phyloP scores from a whole-genome alignment of 2,113 vertebrate species.

The Muntiacus reevesi region DNA sequence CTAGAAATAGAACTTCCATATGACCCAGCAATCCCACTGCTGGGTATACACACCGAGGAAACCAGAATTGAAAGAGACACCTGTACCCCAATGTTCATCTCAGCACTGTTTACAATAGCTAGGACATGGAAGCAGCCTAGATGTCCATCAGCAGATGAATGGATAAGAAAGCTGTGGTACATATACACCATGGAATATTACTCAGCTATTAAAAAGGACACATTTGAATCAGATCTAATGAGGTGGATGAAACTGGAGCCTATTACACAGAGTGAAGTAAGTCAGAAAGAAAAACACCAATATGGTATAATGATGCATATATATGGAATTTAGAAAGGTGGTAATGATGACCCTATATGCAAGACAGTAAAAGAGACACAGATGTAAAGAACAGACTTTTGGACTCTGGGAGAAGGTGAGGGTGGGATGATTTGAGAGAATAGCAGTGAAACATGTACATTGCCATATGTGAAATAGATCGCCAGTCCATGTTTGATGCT shows the following conservation, averaged over 20 bases:
- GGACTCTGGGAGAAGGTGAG: background rate
- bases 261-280: background rate
- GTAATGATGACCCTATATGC: background rate
- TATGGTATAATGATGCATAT: background rate
- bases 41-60: background rate
- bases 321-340: background rate
- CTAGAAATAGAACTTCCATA: background rate
- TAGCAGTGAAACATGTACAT: background rate
- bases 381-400: background rate
- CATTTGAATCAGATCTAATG: background rate
- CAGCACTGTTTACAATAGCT: background rate
- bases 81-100: background rate
- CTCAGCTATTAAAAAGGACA: background rate
- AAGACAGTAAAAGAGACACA: background rate
- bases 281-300: background rate
- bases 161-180: background rate
- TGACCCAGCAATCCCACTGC: background rate
- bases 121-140: background rate
- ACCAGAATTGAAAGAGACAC: background rate
- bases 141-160: accelerated
- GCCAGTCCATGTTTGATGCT: background rate
- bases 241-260: background rate
- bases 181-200: background rate
- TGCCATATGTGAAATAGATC: background rate
- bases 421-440: background rate